A percentile compares a stretch with the other conserved stretches of the same genome.
These are phyloP conservation scores for Enoplosus armatus DNA, from an alignment of 2,797 vertebrate genomes.

Conservation along the genomic window DNA sequence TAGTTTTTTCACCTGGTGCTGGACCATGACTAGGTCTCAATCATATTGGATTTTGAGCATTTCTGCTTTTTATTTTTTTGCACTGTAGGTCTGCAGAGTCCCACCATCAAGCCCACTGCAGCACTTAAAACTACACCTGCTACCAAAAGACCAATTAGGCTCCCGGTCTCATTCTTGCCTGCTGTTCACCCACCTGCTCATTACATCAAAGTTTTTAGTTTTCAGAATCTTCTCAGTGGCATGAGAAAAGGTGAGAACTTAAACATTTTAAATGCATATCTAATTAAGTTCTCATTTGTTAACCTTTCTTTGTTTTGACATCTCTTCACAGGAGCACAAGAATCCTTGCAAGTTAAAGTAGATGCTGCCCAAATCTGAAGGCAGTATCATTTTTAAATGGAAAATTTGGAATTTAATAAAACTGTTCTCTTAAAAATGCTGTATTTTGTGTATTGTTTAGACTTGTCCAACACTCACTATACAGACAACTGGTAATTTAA, in stretches of 20 bases:
- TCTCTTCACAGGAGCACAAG: conserved; percentile 26
- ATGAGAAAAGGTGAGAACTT: conserved; percentile 17
- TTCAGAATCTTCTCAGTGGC: accelerated
- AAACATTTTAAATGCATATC: accelerated
- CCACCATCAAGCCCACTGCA: background rate
- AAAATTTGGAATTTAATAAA: conserved; percentile 46
- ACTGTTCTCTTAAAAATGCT: background rate
- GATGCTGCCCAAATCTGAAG: background rate
- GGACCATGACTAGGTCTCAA: background rate
- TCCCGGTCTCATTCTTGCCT: accelerated
- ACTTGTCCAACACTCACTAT: no score
- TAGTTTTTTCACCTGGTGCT: background rate
- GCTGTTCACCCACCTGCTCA: conserved; percentile 3
- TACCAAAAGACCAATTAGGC: background rate
- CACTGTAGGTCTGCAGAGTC: background rate
- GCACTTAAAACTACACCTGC: background rate
- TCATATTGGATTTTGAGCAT: background rate
- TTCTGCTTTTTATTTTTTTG: accelerated
- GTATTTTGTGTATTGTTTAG: no score
- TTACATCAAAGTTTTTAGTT: conserved; percentile 29
- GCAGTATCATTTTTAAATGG: background rate
- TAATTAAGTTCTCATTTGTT: background rate
- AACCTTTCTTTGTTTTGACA: background rate
- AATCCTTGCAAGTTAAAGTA: background rate
- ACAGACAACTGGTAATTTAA: no score